These are phyloP conservation scores for Rhagoletis zephyria DNA, from an alignment of 1,140 invertebrate species.

Conservation along the genomic window DNA sequence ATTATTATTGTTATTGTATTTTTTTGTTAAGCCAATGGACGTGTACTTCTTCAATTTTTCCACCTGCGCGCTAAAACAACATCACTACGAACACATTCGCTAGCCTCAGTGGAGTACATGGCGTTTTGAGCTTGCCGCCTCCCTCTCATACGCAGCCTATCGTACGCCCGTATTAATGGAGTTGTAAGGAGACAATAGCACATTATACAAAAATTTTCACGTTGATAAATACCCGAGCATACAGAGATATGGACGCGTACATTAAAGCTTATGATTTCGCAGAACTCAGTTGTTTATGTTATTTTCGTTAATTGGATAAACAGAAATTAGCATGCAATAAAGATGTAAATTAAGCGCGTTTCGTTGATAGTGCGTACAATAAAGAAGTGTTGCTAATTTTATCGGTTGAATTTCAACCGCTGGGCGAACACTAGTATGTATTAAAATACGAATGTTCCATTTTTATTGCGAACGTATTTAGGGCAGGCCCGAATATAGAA, in stretches of 20 bases:
- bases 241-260: background rate
- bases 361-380: background rate
- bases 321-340: constrained; percentile 17
- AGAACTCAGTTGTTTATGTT: constrained; percentile 8
- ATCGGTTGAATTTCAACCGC: too few species aligned
- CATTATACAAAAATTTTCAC: background rate
- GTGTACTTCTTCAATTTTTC: background rate
- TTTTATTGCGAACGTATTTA: too few species aligned
- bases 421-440: too few species aligned
- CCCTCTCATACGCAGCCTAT: background rate
- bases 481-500: too few species aligned
- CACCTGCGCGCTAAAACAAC: background rate
- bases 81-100: too few species aligned
- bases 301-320: background rate
- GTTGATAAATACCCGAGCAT: background rate
- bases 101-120: background rate
- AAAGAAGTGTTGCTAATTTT: too few species aligned
- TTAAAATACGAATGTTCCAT: too few species aligned
- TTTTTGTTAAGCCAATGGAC: background rate
- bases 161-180: constrained; percentile 8
- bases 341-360: constrained; percentile 22
- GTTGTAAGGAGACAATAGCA: constrained; percentile 9
- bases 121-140: background rate
- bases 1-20: background rate
- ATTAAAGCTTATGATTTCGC: constrained; percentile 25